Conservation (phyloP, 1,140 invertebrate species). For the Brachionus angularis region DNA sequence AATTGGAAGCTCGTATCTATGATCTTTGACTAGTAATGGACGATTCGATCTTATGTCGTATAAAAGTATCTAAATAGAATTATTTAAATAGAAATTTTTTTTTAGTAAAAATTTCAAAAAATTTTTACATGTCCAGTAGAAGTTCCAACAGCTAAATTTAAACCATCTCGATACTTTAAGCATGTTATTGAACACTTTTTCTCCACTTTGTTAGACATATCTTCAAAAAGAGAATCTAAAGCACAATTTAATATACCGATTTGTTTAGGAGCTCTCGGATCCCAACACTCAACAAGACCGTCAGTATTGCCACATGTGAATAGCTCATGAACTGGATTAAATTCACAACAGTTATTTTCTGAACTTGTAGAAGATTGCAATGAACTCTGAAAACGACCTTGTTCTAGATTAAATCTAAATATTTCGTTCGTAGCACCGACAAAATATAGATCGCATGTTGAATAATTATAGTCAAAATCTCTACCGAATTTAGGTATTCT, state of each 20-base stretch:
- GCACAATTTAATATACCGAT: slow-evolving; percentile 81
- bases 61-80: slow-evolving; percentile 65
- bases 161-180: slow-evolving; percentile 65
- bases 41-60: slow-evolving; percentile 89
- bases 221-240: slow-evolving; percentile 65
- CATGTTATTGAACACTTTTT: slow-evolving; percentile 66
- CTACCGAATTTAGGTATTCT: slow-evolving; percentile 90
- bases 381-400: slow-evolving; percentile 83
- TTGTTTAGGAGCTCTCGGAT: slow-evolving; percentile 65
- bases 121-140: slow-evolving; percentile 72
- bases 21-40: slow-evolving; percentile 85
- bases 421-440: slow-evolving; percentile 83
- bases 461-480: slow-evolving; percentile 84
- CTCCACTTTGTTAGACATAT: slow-evolving; percentile 49
- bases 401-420: slow-evolving; percentile 88
- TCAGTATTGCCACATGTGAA: slow-evolving; percentile 81
- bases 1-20: slow-evolving; percentile 87
- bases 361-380: background rate
- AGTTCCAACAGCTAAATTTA: slow-evolving; percentile 84
- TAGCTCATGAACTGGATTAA: slow-evolving; percentile 83
- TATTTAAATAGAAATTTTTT: background rate
- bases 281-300: slow-evolving; percentile 83
- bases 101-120: background rate
- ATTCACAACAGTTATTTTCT: slow-evolving; percentile 65
- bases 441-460: slow-evolving; percentile 83